Conservation (phyloP, 2,113 vertebrate species). For the Nycticorax nycticorax region DNA sequence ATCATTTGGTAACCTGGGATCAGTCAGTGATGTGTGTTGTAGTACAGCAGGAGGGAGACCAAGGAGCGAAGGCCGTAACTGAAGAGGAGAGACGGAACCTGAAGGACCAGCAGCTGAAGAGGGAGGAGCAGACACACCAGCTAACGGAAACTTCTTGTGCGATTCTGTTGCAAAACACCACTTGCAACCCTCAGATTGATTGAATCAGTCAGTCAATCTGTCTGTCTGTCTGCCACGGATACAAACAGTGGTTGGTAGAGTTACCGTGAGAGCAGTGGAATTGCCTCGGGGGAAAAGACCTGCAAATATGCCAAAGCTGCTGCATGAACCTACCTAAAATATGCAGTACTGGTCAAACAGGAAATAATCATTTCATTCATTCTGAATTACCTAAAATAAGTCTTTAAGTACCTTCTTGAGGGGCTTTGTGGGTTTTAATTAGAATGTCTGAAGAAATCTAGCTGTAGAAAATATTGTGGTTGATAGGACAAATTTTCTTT, state of each 20-base stretch:
- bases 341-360: rapidly evolving
- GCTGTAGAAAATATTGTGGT: not conserved
- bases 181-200: not conserved
- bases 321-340: rapidly evolving
- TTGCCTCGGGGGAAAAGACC: not conserved
- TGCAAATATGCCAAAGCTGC: not conserved
- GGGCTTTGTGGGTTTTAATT: not conserved
- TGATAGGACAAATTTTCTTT: not conserved
- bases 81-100: not conserved
- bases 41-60: not conserved
- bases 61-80: not conserved
- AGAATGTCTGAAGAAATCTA: not conserved
- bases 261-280: not conserved
- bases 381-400: not conserved
- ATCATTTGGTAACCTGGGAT: not conserved
- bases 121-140: not conserved
- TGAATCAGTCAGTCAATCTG: rapidly evolving
- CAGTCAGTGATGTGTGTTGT: not conserved
- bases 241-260: no score
- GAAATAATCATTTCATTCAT: rapidly evolving
- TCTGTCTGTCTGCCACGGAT: rapidly evolving
- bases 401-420: not conserved
- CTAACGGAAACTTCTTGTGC: not conserved
- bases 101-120: not conserved
- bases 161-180: not conserved